Base-by-base conservation (phyloP, 2,888 invertebrate species). In the Homarus gammarus region DNA sequence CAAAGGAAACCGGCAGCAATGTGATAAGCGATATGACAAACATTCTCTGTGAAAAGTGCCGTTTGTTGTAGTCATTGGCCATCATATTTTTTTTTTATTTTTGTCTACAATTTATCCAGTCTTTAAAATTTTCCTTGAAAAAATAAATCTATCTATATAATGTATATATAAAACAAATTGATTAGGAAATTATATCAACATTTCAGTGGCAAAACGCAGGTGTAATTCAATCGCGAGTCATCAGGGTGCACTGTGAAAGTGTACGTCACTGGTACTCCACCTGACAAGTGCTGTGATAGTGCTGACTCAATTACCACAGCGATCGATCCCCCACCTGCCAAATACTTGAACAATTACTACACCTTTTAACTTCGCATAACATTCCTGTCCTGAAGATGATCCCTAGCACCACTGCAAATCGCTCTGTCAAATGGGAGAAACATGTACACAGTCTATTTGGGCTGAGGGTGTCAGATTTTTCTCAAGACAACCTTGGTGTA, bases 391-490 rank as follows among this genome's bases (percentile, higher is more conserved):
- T 10, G 10, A 73, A 56, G 3, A 83, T 83, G 87, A 82, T 83
- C 56, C 87, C 87, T 22, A 64, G 82, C 73, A 77, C 75, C n/a
- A 73, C 36, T 6, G 64, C 44, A 56, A 87, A 87, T 44, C 83
- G 73, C 82, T 75, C 82, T 2, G 82, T 75, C 81, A 87, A 36
- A 82, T 87, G 77, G 73, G 64, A 83, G 38, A 87, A 75, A 27
- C 82, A 87, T 40, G 73, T 82, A 18, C 82, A 87, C 61, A 83
- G 82, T 33, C 81, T 87, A 33, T 87, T 81, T 44, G 72, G 79
- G 0, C 72, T 87, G 51, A 36, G 70, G 33, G 40, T 56, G 40
- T 10, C 79, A 3, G 87, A 87, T 27, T 70, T 70, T 18, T 22
- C 44, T n/a, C 87, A 49, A 44, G 83, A 87, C 5, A 75, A 38